Conservation (phyloP, 2,113 vertebrate genomes). For the Nycticryphes semicollaris region DNA sequence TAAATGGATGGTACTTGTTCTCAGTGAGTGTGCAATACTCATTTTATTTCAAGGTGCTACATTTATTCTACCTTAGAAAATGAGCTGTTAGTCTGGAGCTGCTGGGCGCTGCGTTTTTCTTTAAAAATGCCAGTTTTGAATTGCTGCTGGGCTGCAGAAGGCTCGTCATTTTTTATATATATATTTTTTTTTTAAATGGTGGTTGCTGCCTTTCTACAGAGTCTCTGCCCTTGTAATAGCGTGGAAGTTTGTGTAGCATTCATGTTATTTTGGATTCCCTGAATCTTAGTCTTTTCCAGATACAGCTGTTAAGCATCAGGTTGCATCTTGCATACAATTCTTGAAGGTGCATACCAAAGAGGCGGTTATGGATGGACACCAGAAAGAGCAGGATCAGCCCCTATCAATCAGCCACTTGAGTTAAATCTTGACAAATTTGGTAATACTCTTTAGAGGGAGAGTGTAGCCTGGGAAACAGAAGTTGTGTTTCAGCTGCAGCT, state of each 20-base stretch:
- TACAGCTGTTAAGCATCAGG: background rate
- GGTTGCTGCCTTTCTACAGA: background rate
- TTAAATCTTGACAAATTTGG: background rate
- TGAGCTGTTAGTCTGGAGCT: background rate
- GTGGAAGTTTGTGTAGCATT: background rate
- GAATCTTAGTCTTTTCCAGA: background rate
- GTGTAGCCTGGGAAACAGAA: background rate
- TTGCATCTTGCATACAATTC: background rate
- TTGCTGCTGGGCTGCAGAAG: background rate
- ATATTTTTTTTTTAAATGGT: rapidly evolving
- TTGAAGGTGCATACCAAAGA: background rate
- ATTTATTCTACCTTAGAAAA: background rate
- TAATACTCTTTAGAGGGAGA: background rate
- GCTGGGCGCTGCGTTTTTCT: background rate
- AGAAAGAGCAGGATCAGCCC: background rate
- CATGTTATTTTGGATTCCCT: background rate
- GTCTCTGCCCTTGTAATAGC: background rate
- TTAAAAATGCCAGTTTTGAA: background rate
- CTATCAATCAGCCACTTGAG: background rate
- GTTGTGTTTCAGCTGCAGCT: background rate
- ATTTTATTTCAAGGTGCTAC: background rate
- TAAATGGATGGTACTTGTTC: background rate
- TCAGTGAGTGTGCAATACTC: background rate
- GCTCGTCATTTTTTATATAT: background rate
- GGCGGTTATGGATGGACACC: background rate